A percentile compares a stretch with the other conserved stretches of the same genome.
Evolutionary conservation across 2,113 vertebrate genomes (phyloP).

Genomic region (Neofelis nebulosa): DNA sequence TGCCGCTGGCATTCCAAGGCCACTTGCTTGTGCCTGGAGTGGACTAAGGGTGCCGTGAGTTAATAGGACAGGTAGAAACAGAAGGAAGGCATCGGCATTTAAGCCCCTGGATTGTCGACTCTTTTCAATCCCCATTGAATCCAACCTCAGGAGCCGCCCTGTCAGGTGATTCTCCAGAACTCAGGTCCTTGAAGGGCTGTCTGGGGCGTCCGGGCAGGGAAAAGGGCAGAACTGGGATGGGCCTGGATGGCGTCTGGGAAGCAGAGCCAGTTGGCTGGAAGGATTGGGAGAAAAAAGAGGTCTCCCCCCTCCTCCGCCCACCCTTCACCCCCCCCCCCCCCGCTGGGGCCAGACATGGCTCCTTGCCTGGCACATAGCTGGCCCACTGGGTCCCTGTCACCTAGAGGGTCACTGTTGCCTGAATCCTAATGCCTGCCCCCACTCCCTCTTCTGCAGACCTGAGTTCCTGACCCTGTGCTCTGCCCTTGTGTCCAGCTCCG

Average conservation of each 20-base stretch:
- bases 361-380: not conserved
- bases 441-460: not conserved
- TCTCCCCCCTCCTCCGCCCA: too few species aligned
- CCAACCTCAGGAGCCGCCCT: not conserved
- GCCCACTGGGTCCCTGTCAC: not conserved
- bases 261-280: not conserved
- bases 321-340: too few species aligned
- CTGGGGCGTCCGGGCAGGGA: accelerated
- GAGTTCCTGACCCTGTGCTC: not conserved
- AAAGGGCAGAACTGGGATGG: not conserved
- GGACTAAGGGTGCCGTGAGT: accelerated
- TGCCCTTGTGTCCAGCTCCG: not conserved
- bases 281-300: too few species aligned
- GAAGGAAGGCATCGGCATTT: too few species aligned
- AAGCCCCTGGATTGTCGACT: not conserved
- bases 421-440: not conserved
- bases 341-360: accelerated
- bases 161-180: not conserved
- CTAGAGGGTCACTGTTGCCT: accelerated
- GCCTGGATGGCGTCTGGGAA: not conserved
- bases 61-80: not conserved
- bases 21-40: not conserved
- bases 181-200: too few species aligned
- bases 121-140: too few species aligned
- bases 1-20: accelerated